Conservation (phyloP, 2,888 invertebrate genomes). For the Netelia fuscicornis region DNA sequence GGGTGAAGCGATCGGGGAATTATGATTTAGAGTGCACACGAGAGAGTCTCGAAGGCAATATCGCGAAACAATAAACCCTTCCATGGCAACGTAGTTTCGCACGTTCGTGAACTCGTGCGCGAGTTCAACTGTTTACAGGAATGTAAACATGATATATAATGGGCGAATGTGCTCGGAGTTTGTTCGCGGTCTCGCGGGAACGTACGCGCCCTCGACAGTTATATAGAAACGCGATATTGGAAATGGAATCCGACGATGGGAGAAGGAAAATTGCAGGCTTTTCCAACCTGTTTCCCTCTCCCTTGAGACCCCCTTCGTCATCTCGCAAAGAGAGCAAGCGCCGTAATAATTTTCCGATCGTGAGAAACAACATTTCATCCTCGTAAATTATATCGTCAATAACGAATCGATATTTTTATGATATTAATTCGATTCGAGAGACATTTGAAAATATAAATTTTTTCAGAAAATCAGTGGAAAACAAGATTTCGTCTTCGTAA, state of each 20-base stretch:
- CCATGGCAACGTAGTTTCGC: not conserved
- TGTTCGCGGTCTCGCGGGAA: slow-evolving; percentile 39
- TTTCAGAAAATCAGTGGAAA: no score
- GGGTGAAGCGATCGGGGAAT: slow-evolving; percentile 40
- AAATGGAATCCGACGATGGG: slow-evolving; percentile 27
- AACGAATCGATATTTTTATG: not conserved
- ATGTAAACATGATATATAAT: not conserved
- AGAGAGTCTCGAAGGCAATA: slow-evolving; percentile 48
- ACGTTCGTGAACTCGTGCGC: not conserved
- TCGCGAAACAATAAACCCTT: slow-evolving; percentile 55
- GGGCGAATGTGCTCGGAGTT: not conserved
- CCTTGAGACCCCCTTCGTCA: not conserved
- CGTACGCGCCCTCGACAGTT: slow-evolving; percentile 26
- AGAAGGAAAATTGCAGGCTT: slow-evolving; percentile 23
- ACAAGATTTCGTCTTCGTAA: no score
- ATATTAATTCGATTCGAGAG: not conserved
- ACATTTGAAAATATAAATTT: not conserved
- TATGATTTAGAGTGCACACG: slow-evolving; percentile 55
- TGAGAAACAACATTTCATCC: slow-evolving; percentile 19
- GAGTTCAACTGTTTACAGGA: not conserved
- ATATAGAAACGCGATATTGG: slow-evolving; percentile 40
- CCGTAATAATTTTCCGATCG: slow-evolving; percentile 38
- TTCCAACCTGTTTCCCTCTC: slow-evolving; percentile 11
- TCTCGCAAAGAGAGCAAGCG: not conserved
- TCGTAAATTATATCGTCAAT: not conserved